A percentile compares a stretch with the other conserved stretches of the same genome.
phyloP scores from a whole-genome alignment of 30 jellyfish, hydroid and myxozoan species.

The Mastigias papua region DNA sequence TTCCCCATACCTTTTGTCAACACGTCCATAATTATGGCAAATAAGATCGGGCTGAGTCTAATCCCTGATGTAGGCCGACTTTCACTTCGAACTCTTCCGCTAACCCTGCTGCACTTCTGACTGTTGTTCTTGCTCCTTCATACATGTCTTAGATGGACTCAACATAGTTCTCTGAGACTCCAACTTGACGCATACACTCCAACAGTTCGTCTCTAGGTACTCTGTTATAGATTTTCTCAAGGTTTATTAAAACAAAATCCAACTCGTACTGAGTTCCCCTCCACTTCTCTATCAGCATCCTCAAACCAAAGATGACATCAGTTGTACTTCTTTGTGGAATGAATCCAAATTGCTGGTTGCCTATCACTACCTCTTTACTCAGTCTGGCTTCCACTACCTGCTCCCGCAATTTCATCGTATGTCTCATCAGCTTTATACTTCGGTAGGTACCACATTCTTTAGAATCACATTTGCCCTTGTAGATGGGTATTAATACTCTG shows the following conservation, averaged over 20 bases:
- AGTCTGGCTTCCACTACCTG: not conserved
- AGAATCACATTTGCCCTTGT: not conserved
- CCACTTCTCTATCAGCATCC: conserved; percentile 22
- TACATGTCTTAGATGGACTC: conserved; percentile 36
- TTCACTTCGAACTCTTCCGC: conserved; percentile 13
- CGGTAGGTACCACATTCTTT: not conserved
- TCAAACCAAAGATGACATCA: not conserved
- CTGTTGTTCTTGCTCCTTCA: conserved; percentile 22
- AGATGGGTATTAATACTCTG: conserved; percentile 9
- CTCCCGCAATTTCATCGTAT: not conserved
- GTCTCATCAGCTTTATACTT: not conserved
- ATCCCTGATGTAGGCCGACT: conserved; percentile 55
- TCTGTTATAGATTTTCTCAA: conserved; percentile 42
- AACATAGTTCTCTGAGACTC: conserved; percentile 4
- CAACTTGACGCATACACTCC: conserved; percentile 31
- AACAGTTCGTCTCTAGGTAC: conserved; percentile 44
- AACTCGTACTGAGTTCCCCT: not conserved
- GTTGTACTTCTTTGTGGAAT: not conserved
- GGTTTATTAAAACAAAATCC: conserved; percentile 31
- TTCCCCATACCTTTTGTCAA: conserved; percentile 13
- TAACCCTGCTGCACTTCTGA: conserved; percentile 32
- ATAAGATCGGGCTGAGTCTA: conserved; percentile 29
- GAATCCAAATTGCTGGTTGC: not conserved
- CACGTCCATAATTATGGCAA: conserved; percentile 20
- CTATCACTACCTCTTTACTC: not conserved